A percentile compares a stretch with the other conserved stretches of the same genome.
These are phyloP conservation scores for Diabrotica balteata DNA, from an alignment of 2,888 invertebrate species.

Conservation along the genomic window DNA sequence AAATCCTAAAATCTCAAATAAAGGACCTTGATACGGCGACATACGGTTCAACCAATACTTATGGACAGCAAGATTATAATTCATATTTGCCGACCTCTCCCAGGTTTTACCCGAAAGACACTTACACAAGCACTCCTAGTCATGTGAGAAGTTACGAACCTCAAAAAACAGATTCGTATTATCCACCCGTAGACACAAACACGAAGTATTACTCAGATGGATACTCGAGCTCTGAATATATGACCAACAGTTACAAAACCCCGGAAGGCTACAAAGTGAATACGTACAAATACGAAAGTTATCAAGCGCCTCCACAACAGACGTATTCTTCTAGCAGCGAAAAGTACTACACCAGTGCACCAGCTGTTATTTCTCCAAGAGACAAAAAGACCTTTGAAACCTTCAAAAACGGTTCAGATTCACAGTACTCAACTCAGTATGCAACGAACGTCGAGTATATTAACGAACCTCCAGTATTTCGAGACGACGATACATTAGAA, in stretches of 20 bases:
- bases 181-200: conserved; percentile 29
- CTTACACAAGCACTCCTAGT: conserved; percentile 29
- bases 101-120: conserved; percentile 40
- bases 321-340: conserved; percentile 52
- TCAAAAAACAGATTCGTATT: conserved; percentile 22
- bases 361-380: conserved; percentile 39
- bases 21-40: conserved; percentile 53
- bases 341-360: conserved; percentile 54
- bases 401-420: conserved; percentile 50
- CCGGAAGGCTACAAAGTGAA: conserved; percentile 58
- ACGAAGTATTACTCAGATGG: conserved; percentile 46
- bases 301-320: conserved; percentile 53
- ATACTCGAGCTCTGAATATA: conserved; percentile 54
- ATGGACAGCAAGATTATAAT: conserved; percentile 51
- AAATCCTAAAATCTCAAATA: conserved; percentile 51
- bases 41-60: conserved; percentile 52
- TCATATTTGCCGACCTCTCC: conserved; percentile 46
- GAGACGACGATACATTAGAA: conserved; percentile 67
- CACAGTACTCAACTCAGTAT: conserved; percentile 47
- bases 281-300: conserved; percentile 56
- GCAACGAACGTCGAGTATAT: conserved; percentile 55
- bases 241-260: conserved; percentile 55
- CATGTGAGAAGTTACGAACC: conserved; percentile 24
- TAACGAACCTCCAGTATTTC: conserved; percentile 54
- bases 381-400: conserved; percentile 46